Evolutionary conservation across 2,113 vertebrate genomes (phyloP), one percentile per base, ranked within the genome.

Genomic region (Clarias gariepinus): DNA sequence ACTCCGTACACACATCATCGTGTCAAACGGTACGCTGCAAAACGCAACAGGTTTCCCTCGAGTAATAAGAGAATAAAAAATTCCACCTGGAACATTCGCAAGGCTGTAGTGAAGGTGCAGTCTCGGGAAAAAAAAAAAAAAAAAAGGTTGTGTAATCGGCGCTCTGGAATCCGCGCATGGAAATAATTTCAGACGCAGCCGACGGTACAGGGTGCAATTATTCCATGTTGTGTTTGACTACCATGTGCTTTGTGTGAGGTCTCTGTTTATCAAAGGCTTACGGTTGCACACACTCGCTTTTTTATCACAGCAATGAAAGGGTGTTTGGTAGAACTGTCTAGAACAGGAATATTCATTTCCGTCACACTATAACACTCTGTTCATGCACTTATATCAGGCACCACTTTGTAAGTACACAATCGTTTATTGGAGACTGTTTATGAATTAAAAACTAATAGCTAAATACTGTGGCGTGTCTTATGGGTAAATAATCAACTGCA

Each of bases 201-300:
- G 13, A 63, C 18, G 55, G 25, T 58, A 77, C n/a, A 88, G 85
- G 84, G 81, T 88, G 64, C 85, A 90, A 90, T 90, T 90, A 90
- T 68, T 84, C 80, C 55, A 23, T 55, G 80, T 86, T 78, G 68
- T 83, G 83, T 82, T 79, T 83, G 4, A 84, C 78, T 30, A 83
- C 58, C 47, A 12, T 33, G 71, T 57, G 85, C 89, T 81, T 69
- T 77, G 60, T 90, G 89, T 90, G 89, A 90, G 87, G 89, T 88
- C 89, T 88, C 28, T 58, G 66, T 84, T 53, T 76, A 86, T 81
- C 84, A 86, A 87, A 80, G 73, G 25, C 18, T 85, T 28, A 80
- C 36, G 47, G 57, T 36, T 41, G 53, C 55, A 60, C 4, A 25
- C 4, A 19, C 33, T 36, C 41, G 25, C 4, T 79, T 30, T 85